phyloP scores from a whole-genome alignment of 2,888 invertebrate genomes.

The Thumatha senex region DNA sequence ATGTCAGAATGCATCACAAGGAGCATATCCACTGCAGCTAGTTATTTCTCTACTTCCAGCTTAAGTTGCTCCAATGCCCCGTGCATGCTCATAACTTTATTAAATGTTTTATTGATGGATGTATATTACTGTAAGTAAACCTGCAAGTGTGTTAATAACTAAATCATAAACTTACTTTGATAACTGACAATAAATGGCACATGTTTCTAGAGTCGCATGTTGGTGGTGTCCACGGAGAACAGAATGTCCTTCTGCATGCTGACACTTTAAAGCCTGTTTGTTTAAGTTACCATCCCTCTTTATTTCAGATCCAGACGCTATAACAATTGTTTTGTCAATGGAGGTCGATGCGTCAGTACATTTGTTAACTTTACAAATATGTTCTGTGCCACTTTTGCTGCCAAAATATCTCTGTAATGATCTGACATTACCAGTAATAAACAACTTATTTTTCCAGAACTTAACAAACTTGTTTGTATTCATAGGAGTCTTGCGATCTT shows the following conservation, averaged over 20 bases:
- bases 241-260: constrained; percentile 73
- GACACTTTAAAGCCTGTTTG: constrained; percentile 64
- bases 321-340: constrained; percentile 50
- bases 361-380: constrained; percentile 60
- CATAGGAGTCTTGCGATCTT: constrained; percentile 63
- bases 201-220: constrained; percentile 72
- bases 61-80: too few relatives aligned
- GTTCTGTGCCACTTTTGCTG: constrained; percentile 62
- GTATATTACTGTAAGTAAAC: too few relatives aligned
- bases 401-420: constrained; percentile 74
- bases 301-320: constrained; percentile 45
- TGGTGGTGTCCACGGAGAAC: constrained; percentile 74
- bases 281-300: constrained; percentile 58
- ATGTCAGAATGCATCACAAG: too few relatives aligned
- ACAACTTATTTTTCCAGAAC: constrained; percentile 78
- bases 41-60: too few relatives aligned
- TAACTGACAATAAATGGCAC: constrained; percentile 77
- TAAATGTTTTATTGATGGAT: too few relatives aligned
- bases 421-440: constrained; percentile 72
- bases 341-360: constrained; percentile 60
- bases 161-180: constrained; percentile 61
- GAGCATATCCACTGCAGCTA: too few relatives aligned
- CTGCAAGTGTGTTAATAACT: too few relatives aligned
- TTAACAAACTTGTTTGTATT: constrained; percentile 74
- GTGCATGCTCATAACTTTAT: too few relatives aligned